Base-by-base conservation (phyloP, 2,888 invertebrate genomes). In the Cantharis lateralis region DNA sequence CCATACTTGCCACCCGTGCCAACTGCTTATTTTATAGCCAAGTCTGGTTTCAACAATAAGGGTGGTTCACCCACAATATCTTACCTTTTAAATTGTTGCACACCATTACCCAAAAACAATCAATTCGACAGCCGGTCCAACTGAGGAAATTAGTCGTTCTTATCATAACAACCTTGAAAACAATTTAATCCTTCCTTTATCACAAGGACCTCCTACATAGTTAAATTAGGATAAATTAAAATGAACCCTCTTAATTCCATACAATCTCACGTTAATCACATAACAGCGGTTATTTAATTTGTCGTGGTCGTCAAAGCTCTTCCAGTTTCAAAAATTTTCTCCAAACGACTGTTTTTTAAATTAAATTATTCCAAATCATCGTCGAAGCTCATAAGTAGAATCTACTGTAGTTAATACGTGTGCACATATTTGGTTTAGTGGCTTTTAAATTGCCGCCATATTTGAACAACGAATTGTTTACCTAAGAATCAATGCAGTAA, bases 1-100 rank as follows among this genome's bases (percentile, higher is more conserved):
- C 88, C 87, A 86, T 66, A 20, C 87, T 85, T 84, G 84, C 85
- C 84, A 83, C 85, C 84, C 85, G 84, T 84, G 84, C 78, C 78
- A 78, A 78, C 76, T 78, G 78, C 76, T 78, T 73, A 72, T 76
- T 73, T 76, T 74, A 77, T 72, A 73, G 16, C 69, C 26, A 26
- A 66, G 68, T 71, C 74, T 76, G 48, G 70, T 70, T 68, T 68
- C n/a, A 48, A 48, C 48, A 48, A 48, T 48, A 48, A 48, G 48
- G 48, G 48, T 48, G 48, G 48, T 48, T 48, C 48, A 48, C 48
- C 48, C 48, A 48, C 9, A 48, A 48, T 48, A n/a, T 48, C 48
- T 48, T 48, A 48, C 48, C 48, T 48, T 48, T 48, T n/a, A 48
- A 48, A 48, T 48, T 48, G 48, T 48, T 48, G 48, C 48, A 48